Evolutionary conservation across 1,140 invertebrate genomes (phyloP).

Genomic region (Drosophila lini): DNA sequence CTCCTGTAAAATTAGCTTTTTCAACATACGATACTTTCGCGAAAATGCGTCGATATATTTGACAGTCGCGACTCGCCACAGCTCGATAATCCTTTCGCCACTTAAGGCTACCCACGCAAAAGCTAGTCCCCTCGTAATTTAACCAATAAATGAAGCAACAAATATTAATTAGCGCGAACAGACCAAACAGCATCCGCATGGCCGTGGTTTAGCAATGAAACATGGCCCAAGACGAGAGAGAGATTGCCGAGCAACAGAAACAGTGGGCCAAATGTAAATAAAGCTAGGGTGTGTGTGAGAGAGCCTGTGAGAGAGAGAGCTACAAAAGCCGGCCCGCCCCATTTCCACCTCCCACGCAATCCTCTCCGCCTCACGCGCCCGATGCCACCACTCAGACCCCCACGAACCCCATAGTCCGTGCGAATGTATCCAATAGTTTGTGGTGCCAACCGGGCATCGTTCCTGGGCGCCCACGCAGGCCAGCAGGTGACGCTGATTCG

Average conservation of each 20-base stretch:
- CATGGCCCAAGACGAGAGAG: slow-evolving; percentile 34
- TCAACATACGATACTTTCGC: too few relatives aligned
- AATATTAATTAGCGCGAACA: slow-evolving; percentile 66
- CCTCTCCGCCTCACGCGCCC: too few relatives aligned
- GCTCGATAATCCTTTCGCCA: slow-evolving; percentile 41
- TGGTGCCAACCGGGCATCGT: slow-evolving; percentile 43
- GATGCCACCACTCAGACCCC: background rate
- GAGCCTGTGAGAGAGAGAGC: slow-evolving; percentile 5
- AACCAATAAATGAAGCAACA: slow-evolving; percentile 64
- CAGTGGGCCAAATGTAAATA: slow-evolving; percentile 49
- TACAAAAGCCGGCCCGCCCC: slow-evolving; percentile 47
- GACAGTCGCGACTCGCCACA: background rate
- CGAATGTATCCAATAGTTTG: slow-evolving; percentile 59
- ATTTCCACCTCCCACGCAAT: slow-evolving; percentile 41
- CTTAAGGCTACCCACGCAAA: slow-evolving; percentile 11
- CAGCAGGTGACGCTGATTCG: slow-evolving; percentile 58
- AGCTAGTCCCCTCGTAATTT: slow-evolving; percentile 25
- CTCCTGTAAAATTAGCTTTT: too few relatives aligned
- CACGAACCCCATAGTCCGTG: background rate
- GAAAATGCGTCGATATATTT: too few relatives aligned
- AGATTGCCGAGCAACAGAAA: slow-evolving; percentile 3
- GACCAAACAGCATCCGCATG: slow-evolving; percentile 37
- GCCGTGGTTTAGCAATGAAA: slow-evolving; percentile 45
- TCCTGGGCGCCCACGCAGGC: slow-evolving; percentile 54
- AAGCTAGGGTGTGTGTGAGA: slow-evolving; percentile 17